phyloP scores from a whole-genome alignment of 2,113 vertebrate genomes.

The Psittacus erithacus region DNA sequence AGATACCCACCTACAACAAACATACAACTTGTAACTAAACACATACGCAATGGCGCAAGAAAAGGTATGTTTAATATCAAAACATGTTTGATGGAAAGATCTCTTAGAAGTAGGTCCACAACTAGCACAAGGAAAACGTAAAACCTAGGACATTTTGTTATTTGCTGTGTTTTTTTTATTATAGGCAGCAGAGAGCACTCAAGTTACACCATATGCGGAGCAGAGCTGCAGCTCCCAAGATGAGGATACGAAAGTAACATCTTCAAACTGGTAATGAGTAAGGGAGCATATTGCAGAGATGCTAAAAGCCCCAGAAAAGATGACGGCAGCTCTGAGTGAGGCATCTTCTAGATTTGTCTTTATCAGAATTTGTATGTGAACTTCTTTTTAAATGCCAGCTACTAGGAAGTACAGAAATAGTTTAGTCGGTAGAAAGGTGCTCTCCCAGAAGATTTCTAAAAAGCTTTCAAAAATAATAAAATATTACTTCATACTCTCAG shows the following conservation, averaged over 20 bases:
- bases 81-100: background rate
- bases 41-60: background rate
- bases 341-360: background rate
- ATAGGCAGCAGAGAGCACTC: constrained; percentile 53
- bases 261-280: background rate
- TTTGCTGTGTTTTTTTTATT: background rate
- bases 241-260: background rate
- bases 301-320: background rate
- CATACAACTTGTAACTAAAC: background rate
- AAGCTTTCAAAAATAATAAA: background rate
- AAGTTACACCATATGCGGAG: background rate
- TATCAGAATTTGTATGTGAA: background rate
- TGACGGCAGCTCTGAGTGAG: background rate
- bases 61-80: background rate
- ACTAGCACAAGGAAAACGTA: background rate
- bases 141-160: background rate
- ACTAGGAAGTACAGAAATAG: background rate
- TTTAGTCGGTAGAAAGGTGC: background rate
- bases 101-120: background rate
- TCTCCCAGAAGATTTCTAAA: background rate
- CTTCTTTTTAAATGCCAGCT: background rate
- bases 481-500: background rate
- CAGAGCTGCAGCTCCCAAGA: background rate
- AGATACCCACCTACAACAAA: background rate
- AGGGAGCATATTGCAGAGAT: background rate